A percentile compares a stretch with the other conserved stretches of the same genome.
These are phyloP conservation scores for Pao palembangensis DNA, from an alignment of 2,113 vertebrate species.

Conservation along the genomic window DNA sequence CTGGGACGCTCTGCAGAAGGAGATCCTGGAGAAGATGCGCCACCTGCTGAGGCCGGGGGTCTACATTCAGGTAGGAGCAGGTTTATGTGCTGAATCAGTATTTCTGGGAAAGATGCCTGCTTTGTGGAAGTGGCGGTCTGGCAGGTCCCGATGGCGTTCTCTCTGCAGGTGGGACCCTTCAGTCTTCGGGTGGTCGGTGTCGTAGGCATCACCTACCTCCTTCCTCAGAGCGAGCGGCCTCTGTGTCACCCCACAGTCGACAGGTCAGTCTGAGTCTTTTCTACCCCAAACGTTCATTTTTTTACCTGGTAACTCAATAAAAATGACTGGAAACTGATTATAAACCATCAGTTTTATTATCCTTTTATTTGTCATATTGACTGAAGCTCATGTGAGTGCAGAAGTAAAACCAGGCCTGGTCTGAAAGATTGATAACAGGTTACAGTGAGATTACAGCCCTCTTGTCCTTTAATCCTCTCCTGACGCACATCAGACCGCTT, in stretches of 20 bases:
- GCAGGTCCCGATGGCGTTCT: neutral
- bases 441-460: constrained; percentile 3
- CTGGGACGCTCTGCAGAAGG: constrained; percentile 95
- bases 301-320: neutral
- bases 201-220: constrained; percentile 94
- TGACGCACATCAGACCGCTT: neutral
- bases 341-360: too few relatives aligned
- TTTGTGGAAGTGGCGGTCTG: too few relatives aligned
- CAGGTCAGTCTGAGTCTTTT: constrained; percentile 75
- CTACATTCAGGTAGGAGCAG: constrained; percentile 85
- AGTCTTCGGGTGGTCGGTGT: constrained; percentile 95
- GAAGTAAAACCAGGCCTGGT: neutral
- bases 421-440: neutral
- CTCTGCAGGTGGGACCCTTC: constrained; percentile 87
- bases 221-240: constrained; percentile 94
- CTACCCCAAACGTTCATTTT: neutral
- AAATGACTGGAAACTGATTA: neutral
- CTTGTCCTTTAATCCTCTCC: constrained; percentile 4
- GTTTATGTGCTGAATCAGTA: neutral
- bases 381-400: too few relatives aligned
- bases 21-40: constrained; percentile 98
- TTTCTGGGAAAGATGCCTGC: too few relatives aligned
- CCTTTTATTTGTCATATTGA: too few relatives aligned
- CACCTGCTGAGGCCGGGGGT: constrained; percentile 90
- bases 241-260: constrained; percentile 94